These are phyloP conservation scores for Melitaea cinxia DNA, from an alignment of 1,140 invertebrate genomes.

Conservation along the genomic window DNA sequence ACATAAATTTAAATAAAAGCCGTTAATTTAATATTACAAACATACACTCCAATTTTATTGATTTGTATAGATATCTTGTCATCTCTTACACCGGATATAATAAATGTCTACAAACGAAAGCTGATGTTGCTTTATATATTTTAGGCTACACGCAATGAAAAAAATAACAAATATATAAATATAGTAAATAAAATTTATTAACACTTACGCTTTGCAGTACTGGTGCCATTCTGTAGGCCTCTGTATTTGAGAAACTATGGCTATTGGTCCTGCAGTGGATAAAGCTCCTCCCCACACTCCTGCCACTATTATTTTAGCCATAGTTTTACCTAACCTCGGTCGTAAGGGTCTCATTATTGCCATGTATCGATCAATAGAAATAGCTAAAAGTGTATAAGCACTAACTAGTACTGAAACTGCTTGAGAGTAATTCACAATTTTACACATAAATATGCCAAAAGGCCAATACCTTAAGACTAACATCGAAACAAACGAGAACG, in stretches of 20 bases:
- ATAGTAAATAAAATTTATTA: not conserved
- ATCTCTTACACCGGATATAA: no score
- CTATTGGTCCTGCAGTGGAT: constrained; percentile 90
- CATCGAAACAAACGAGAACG: constrained; percentile 90
- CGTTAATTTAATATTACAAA: no score
- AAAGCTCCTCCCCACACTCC: constrained; percentile 91
- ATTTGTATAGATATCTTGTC: no score
- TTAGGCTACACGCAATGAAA: no score
- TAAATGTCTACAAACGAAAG: no score
- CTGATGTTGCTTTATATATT: no score
- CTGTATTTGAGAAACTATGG: constrained; percentile 85
- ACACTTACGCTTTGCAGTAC: constrained; percentile 84
- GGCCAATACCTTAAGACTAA: constrained; percentile 91
- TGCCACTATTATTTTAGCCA: constrained; percentile 87
- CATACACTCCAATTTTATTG: no score
- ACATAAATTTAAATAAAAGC: no score
- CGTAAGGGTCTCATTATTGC: constrained; percentile 94
- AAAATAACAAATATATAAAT: no score
- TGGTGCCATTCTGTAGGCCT: constrained; percentile 83
- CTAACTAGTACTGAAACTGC: constrained; percentile 91
- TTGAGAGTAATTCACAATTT: constrained; percentile 89
- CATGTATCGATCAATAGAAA: constrained; percentile 93
- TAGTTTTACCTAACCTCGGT: constrained; percentile 88
- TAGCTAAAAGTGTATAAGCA: constrained; percentile 92
- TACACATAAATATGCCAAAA: constrained; percentile 89